Conservation (phyloP, 2,113 vertebrate genomes). For the Mesembrinibis cayennensis region DNA sequence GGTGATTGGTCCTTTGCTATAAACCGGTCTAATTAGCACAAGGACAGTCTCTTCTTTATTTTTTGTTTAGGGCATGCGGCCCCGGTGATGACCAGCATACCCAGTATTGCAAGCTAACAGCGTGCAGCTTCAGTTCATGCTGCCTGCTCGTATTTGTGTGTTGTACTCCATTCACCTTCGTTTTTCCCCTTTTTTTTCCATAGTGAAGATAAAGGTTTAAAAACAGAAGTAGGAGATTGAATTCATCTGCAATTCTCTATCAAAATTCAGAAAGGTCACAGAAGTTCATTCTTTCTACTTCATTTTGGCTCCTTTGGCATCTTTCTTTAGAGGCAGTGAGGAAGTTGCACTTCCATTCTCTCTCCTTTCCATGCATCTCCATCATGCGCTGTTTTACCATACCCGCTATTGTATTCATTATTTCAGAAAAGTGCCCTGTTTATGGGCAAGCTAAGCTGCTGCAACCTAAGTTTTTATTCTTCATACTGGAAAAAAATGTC, state of each 20-base stretch:
- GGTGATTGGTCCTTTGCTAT: background rate
- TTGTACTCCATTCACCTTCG: background rate
- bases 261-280: background rate
- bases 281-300: background rate
- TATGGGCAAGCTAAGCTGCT: background rate
- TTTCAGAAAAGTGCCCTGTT: background rate
- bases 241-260: background rate
- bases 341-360: background rate
- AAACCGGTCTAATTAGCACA: background rate
- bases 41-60: background rate
- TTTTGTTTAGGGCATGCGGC: background rate
- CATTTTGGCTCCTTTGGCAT: background rate
- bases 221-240: background rate
- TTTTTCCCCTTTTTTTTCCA: accelerated
- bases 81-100: background rate
- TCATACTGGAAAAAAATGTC: background rate
- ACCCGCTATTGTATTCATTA: background rate
- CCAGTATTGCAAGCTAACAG: background rate
- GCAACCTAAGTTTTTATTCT: background rate
- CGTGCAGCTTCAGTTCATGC: background rate
- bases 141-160: background rate
- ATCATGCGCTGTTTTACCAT: background rate
- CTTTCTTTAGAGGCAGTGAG: background rate
- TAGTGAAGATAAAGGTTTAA: background rate
- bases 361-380: background rate